Conservation (phyloP, 1,140 invertebrate species). For the Cepaea nemoralis region DNA sequence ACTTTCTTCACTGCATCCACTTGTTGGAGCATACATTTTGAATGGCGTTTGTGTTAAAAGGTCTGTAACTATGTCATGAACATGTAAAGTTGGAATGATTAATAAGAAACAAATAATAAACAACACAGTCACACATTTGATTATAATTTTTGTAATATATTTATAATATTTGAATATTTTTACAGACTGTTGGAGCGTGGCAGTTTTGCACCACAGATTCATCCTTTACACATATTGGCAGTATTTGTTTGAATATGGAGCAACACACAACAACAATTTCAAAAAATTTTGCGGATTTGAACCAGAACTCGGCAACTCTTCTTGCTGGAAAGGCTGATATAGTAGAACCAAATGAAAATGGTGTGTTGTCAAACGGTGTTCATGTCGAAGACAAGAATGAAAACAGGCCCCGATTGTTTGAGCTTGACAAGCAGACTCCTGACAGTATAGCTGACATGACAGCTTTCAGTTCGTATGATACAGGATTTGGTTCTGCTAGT, state of each 20-base stretch:
- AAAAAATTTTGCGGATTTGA: neutral
- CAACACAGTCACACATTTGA: too few relatives aligned
- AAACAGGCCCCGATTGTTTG: slow-evolving; percentile 17
- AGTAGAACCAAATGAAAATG: neutral
- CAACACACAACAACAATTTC: neutral
- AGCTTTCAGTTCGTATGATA: slow-evolving; percentile 24
- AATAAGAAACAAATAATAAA: too few relatives aligned
- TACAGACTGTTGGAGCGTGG: too few relatives aligned
- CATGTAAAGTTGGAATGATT: too few relatives aligned
- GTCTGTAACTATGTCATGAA: too few relatives aligned
- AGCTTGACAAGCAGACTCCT: too few relatives aligned
- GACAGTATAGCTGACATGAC: neutral
- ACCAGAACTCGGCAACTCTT: neutral
- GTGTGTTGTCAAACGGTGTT: neutral
- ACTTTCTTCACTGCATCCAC: too few relatives aligned
- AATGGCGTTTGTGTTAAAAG: too few relatives aligned
- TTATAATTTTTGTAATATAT: too few relatives aligned
- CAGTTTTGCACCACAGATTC: too few relatives aligned
- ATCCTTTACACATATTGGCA: neutral
- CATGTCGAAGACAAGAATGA: neutral
- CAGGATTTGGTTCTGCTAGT: slow-evolving; percentile 31
- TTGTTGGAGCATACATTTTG: too few relatives aligned
- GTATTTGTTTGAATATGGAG: neutral
- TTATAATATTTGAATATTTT: too few relatives aligned
- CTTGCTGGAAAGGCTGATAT: neutral